These are phyloP conservation scores for Eilema caniola DNA, from an alignment of 2,888 invertebrate species.

Conservation along the genomic window DNA sequence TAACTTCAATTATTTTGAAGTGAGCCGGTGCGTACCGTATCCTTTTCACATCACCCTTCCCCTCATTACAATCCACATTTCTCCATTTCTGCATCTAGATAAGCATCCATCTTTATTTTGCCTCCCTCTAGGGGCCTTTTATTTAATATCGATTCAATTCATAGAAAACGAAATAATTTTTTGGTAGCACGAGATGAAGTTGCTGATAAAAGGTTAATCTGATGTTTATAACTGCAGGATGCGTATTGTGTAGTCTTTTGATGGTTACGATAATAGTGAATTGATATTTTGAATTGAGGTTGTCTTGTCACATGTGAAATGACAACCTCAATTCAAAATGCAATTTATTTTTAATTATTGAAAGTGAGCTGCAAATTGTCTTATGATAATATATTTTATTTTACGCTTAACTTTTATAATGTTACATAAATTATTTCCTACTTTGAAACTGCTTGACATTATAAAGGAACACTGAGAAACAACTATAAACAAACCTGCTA, in stretches of 20 bases:
- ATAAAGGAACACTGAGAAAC: no score
- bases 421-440: no score
- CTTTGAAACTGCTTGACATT: no score
- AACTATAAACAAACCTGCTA: no score
- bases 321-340: no score
- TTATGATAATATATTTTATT: neutral
- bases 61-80: conserved; percentile 83
- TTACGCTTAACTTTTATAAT: no score
- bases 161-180: conserved; percentile 81
- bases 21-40: conserved; percentile 78
- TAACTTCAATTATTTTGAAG: conserved; percentile 86
- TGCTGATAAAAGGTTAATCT: conserved; percentile 74
- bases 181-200: conserved; percentile 77
- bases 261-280: conserved; percentile 49
- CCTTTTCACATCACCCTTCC: conserved; percentile 84
- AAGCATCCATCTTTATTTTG: conserved; percentile 80
- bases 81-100: conserved; percentile 83
- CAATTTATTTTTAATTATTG: conserved; percentile 15
- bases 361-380: neutral
- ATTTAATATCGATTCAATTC: conserved; percentile 84
- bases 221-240: conserved; percentile 72
- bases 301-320: conserved; percentile 40
- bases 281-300: conserved; percentile 37
- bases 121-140: conserved; percentile 75
- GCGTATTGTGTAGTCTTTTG: conserved; percentile 56